Conservation (phyloP, 2,797 vertebrate species). For the Columba guinea region DNA sequence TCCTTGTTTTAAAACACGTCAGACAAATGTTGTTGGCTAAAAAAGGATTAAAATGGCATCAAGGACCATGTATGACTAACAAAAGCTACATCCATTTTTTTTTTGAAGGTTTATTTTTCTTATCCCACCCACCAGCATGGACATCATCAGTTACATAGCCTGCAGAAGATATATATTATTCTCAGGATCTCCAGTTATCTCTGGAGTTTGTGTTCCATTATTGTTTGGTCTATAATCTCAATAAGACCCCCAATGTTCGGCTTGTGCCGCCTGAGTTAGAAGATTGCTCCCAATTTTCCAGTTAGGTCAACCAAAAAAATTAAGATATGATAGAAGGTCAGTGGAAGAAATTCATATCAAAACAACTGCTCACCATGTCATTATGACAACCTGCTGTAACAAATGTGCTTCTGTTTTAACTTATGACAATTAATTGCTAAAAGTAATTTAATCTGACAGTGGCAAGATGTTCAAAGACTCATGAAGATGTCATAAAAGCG, state of each 20-base stretch:
- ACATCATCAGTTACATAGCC: neutral
- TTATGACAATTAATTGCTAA: constrained; percentile 95
- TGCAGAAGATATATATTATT: neutral
- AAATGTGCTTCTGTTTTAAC: constrained; percentile 85
- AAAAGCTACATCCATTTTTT: neutral
- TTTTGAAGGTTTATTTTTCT: neutral
- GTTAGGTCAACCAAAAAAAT: constrained; percentile 99
- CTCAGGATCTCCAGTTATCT: constrained; percentile 16
- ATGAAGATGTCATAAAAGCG: constrained; percentile 92
- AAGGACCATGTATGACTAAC: neutral
- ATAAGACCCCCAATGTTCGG: constrained; percentile 65
- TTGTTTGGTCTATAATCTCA: constrained; percentile 63
- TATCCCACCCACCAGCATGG: neutral
- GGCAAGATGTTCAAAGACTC: constrained; percentile 85
- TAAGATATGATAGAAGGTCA: constrained; percentile 78
- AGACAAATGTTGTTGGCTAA: neutral
- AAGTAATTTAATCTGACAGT: constrained; percentile 99
- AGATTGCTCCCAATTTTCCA: constrained; percentile 96
- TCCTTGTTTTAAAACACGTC: neutral
- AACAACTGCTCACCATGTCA: constrained; percentile 81
- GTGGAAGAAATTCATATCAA: constrained; percentile 81
- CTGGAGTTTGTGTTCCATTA: constrained; percentile 65
- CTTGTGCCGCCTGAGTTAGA: constrained; percentile 75
- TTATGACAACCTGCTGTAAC: constrained; percentile 80
- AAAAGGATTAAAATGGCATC: neutral